Percentiles rank a stretch among this genome's conserved stretches.
Evolutionary conservation across 1,140 invertebrate genomes (phyloP).

Genomic region (Glossosoma conforme): DNA sequence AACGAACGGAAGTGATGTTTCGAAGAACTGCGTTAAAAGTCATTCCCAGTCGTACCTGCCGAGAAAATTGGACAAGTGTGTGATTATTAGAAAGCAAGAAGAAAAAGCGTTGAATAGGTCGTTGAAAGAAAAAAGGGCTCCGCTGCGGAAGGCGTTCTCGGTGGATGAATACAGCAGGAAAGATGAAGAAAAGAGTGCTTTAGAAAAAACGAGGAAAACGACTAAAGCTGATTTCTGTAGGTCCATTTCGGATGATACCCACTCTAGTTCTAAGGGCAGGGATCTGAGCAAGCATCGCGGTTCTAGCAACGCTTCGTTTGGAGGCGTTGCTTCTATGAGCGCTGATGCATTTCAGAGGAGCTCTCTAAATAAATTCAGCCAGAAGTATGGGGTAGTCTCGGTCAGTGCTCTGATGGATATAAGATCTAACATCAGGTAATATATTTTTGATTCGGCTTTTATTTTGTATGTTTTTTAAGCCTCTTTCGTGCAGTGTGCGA

Average conservation of each 20-base stretch:
- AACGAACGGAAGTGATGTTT: no score
- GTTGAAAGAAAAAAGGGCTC: conserved; percentile 11
- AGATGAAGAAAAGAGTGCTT: conserved; percentile 3
- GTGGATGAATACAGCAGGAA: conserved; percentile 11
- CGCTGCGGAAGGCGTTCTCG: conserved; percentile 5
- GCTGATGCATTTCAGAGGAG: not conserved
- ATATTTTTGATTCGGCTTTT: not conserved
- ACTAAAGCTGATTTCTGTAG: conserved; percentile 7
- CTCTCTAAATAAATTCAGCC: conserved; percentile 17
- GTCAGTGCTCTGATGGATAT: conserved; percentile 47
- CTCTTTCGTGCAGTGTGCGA: no score
- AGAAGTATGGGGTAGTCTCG: conserved; percentile 43
- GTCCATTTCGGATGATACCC: conserved; percentile 15
- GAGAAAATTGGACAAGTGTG: no score
- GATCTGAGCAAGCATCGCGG: not conserved
- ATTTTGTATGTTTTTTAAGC: no score
- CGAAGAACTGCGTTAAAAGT: no score
- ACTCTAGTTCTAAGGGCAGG: not conserved
- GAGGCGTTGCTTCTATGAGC: not conserved
- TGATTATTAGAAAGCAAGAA: no score
- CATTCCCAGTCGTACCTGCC: no score
- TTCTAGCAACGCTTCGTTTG: not conserved
- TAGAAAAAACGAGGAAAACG: not conserved
- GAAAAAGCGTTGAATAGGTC: no score
- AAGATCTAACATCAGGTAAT: conserved; percentile 42